Evolutionary conservation across 2,888 invertebrate genomes (phyloP).

Genomic region (Torymus auratus): DNA sequence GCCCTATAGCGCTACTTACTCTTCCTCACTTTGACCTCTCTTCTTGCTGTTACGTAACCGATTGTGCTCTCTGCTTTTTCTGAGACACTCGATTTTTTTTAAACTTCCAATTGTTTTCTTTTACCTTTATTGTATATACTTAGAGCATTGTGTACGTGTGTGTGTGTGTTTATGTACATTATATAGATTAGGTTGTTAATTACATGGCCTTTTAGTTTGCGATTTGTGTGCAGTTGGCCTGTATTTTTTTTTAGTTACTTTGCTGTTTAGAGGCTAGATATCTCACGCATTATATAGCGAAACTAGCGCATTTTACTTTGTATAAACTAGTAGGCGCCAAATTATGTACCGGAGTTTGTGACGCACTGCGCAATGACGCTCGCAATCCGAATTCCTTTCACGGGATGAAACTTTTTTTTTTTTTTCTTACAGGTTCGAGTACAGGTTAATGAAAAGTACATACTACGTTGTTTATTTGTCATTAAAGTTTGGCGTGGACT

Average conservation of each 20-base stretch:
- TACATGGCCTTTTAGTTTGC: conserved; percentile 27
- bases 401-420: conserved; percentile 36
- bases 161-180: not conserved
- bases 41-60: conserved; percentile 39
- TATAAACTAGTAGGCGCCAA: not conserved
- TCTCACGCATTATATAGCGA: too few relatives aligned
- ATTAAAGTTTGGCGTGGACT: conserved; percentile 58
- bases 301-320: not conserved
- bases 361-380: conserved; percentile 20
- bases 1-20: conserved; percentile 23
- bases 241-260: not conserved
- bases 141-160: conserved; percentile 9
- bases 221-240: conserved; percentile 16
- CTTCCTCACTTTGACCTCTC: not conserved
- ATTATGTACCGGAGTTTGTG: conserved; percentile 15
- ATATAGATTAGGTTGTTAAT: not conserved
- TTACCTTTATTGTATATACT: not conserved
- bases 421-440: conserved; percentile 51
- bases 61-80: conserved; percentile 18
- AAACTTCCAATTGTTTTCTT: too few relatives aligned
- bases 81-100: conserved; percentile 20
- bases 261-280: too few relatives aligned
- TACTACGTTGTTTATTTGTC: conserved; percentile 53
- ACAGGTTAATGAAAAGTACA: conserved; percentile 51
- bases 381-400: not conserved